Percentiles rank a stretch among this genome's conserved stretches.
These are phyloP conservation scores for Hystrix brachyura DNA, from an alignment of 2,113 vertebrate species.

Conservation along the genomic window DNA sequence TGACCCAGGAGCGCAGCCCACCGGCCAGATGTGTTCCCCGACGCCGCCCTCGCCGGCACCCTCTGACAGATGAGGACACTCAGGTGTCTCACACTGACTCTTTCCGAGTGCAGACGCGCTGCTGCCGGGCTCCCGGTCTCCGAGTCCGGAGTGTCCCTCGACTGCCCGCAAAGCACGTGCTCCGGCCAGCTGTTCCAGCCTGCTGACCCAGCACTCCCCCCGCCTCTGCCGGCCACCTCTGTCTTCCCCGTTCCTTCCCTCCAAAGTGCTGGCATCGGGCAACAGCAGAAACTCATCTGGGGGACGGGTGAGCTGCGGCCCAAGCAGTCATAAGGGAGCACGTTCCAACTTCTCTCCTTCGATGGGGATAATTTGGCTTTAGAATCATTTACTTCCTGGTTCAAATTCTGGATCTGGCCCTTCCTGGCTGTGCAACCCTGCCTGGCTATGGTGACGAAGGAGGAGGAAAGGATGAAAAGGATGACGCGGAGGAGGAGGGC, in stretches of 20 bases:
- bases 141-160: neutral
- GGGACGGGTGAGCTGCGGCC: neutral
- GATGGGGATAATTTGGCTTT: neutral
- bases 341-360: neutral
- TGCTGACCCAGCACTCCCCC: slow-evolving; percentile 53
- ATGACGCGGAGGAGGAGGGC: neutral
- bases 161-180: neutral
- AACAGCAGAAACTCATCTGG: neutral
- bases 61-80: slow-evolving; percentile 43
- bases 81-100: neutral
- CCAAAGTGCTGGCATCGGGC: slow-evolving; percentile 66
- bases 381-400: neutral
- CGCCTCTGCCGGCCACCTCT: slow-evolving; percentile 65
- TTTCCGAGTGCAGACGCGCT: neutral
- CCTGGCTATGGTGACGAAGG: neutral
- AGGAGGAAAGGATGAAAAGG: neutral
- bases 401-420: neutral
- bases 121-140: neutral
- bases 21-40: neutral
- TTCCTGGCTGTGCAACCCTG: neutral
- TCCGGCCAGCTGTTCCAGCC: neutral
- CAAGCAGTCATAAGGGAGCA: neutral
- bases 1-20: neutral
- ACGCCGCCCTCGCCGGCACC: fast-evolving
- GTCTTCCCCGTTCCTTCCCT: slow-evolving; percentile 52